A percentile compares a stretch with the other conserved stretches of the same genome.
phyloP scores from a whole-genome alignment of 2,888 invertebrate species.

The Syritta pipiens region DNA sequence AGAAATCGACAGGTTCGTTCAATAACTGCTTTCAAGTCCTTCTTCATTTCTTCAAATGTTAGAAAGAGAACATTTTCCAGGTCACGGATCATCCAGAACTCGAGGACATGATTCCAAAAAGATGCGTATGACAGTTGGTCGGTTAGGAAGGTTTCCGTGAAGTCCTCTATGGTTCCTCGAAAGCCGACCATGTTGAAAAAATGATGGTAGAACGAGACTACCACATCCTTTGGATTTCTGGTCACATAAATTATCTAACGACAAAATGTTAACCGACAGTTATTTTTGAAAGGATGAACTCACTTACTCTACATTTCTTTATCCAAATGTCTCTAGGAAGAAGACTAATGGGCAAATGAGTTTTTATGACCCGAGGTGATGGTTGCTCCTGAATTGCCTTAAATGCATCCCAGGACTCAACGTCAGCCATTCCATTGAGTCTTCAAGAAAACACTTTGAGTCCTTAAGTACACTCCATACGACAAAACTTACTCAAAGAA shows the following conservation, averaged over 20 bases:
- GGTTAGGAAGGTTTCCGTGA: conserved; percentile 28
- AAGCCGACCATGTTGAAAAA: background rate
- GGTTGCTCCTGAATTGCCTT: conserved; percentile 11
- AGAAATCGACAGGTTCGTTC: background rate
- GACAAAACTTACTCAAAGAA: conserved; percentile 65
- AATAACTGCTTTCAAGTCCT: background rate
- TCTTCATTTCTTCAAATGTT: conserved; percentile 32
- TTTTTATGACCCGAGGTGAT: conserved; percentile 60
- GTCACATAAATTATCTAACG: conserved; percentile 26
- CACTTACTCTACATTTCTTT: conserved; percentile 55
- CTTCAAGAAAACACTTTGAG: too few species aligned
- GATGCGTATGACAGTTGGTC: conserved; percentile 40
- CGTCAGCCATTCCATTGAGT: background rate
- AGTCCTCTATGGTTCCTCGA: conserved; percentile 74
- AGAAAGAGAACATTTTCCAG: conserved; percentile 11
- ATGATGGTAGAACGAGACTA: conserved; percentile 28
- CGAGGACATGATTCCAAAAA: conserved; percentile 47
- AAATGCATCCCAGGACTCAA: background rate
- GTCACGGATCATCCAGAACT: conserved; percentile 29
- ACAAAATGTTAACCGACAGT: background rate
- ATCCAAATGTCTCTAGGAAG: conserved; percentile 63
- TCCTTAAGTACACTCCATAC: too few species aligned
- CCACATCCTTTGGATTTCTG: conserved; percentile 17
- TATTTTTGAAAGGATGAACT: too few species aligned
- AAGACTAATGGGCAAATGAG: conserved; percentile 53